Evolutionary conservation across 2,113 vertebrate genomes (phyloP).

Genomic region (Dipodomys stephensi): DNA sequence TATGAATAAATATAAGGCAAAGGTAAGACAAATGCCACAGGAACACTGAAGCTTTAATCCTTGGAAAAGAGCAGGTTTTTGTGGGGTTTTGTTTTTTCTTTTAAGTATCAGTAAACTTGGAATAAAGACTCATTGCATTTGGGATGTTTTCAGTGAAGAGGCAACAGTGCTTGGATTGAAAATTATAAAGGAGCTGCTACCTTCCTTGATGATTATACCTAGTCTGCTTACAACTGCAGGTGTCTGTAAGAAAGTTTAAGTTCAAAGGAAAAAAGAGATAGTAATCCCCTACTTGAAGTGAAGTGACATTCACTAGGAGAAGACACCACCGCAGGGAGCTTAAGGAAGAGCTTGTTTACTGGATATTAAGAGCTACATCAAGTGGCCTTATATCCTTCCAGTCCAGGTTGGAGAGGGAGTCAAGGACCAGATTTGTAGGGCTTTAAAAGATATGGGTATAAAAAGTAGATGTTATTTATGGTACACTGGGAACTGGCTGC

Average conservation of each 20-base stretch:
- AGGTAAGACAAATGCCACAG: not conserved
- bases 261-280: not conserved
- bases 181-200: not conserved
- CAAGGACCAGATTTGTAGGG: not conserved
- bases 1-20: not conserved
- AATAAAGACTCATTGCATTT: not conserved
- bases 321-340: not conserved
- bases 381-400: not conserved
- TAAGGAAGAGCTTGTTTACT: not conserved
- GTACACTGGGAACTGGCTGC: not conserved
- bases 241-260: not conserved
- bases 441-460: not conserved
- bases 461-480: not conserved
- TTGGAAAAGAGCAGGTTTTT: not conserved
- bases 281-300: not conserved
- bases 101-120: not conserved
- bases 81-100: too few species aligned
- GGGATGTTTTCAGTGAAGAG: not conserved
- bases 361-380: not conserved
- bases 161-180: not conserved
- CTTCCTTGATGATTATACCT: not conserved
- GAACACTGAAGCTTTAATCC: not conserved
- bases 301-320: too few species aligned
- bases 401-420: not conserved
- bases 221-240: slow-evolving; percentile 8